Percentiles rank a stretch among this genome's conserved stretches.
Evolutionary conservation across 2,113 vertebrate species (phyloP).

Genomic region (Ptychochromis oligacanthus): DNA sequence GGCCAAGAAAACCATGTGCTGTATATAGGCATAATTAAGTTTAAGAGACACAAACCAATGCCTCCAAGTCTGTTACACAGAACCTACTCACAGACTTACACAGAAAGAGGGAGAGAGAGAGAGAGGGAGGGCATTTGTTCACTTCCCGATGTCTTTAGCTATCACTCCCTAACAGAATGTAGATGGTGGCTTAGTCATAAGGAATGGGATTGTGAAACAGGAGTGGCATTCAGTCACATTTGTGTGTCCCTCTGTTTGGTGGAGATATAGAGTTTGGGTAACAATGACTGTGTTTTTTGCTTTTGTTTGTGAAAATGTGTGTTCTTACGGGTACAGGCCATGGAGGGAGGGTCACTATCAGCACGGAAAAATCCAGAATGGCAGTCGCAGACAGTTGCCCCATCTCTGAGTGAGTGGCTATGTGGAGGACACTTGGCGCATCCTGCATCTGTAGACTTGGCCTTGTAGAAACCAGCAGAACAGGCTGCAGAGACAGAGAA

Average conservation of each 20-base stretch:
- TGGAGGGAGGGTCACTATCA: constrained; percentile 70
- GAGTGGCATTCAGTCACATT: constrained; percentile 62
- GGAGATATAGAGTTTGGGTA: constrained; percentile 40
- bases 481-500: constrained; percentile 60
- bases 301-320: constrained; percentile 39
- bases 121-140: constrained; percentile 47
- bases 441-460: constrained; percentile 58
- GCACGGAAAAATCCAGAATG: constrained; percentile 69
- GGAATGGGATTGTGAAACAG: constrained; percentile 71
- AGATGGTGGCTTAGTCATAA: constrained; percentile 78
- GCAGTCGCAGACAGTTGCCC: constrained; percentile 64
- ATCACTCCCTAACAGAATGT: constrained; percentile 67
- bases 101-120: neutral
- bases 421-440: constrained; percentile 75
- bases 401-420: constrained; percentile 70
- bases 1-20: constrained; percentile 68
- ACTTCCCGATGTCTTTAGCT: constrained; percentile 66
- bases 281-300: constrained; percentile 40
- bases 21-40: constrained; percentile 77
- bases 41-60: constrained; percentile 70
- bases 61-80: constrained; percentile 58
- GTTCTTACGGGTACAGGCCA: constrained; percentile 75
- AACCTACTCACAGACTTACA: constrained; percentile 29
- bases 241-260: constrained; percentile 58
- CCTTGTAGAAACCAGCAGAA: constrained; percentile 69